These are phyloP conservation scores for Pristionchus pacificus DNA, from an alignment of 1,140 invertebrate genomes.

Conservation along the genomic window DNA sequence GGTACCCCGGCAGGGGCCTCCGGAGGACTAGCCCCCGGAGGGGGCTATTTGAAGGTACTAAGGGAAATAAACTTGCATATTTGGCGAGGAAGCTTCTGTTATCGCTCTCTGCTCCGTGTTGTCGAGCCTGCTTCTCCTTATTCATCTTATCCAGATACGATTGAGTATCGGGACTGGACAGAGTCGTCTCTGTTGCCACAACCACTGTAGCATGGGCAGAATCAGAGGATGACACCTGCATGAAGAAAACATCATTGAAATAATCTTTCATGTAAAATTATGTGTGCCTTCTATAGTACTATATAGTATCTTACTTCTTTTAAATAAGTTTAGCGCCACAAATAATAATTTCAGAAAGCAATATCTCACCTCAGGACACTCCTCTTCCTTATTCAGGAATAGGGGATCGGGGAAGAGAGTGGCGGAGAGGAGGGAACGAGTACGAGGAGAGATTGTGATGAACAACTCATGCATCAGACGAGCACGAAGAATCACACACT, in stretches of 20 bases:
- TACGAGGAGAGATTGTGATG: neutral
- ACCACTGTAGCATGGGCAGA: neutral
- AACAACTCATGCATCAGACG: neutral
- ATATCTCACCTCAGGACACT: constrained; percentile 16
- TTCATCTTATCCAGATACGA: constrained; percentile 54
- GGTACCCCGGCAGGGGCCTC: too few relatives aligned
- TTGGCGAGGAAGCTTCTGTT: constrained; percentile 53
- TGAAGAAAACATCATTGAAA: constrained; percentile 23
- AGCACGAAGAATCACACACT: neutral
- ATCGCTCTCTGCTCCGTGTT: constrained; percentile 52
- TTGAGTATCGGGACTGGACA: constrained; percentile 43
- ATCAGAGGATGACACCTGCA: neutral
- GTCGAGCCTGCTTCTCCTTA: constrained; percentile 44
- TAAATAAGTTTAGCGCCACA: neutral
- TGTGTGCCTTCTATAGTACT: too few relatives aligned
- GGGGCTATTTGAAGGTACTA: neutral
- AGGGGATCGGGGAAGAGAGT: constrained; percentile 47
- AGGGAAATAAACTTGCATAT: constrained; percentile 49
- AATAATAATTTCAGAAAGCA: constrained; percentile 35
- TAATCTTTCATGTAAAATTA: constrained; percentile 19
- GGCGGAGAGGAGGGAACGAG: constrained; percentile 36
- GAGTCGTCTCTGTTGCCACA: neutral
- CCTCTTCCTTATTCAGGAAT: constrained; percentile 19
- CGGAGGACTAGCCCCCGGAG: neutral
- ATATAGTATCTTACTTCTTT: neutral